These are phyloP conservation scores for Actenoides lindsayi DNA, from an alignment of 2,113 vertebrate species.

Conservation along the genomic window DNA sequence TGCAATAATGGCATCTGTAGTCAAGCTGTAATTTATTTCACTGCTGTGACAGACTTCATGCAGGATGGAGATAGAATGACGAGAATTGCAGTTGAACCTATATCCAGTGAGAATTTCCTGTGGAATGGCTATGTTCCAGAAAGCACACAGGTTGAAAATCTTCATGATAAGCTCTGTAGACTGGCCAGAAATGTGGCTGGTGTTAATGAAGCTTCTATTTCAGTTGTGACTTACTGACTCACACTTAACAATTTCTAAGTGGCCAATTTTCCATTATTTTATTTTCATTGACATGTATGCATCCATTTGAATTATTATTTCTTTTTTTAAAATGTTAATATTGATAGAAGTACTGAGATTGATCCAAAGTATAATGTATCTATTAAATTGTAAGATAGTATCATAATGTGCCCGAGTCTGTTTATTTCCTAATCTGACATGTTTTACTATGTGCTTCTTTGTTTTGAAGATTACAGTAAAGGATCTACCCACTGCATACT, in stretches of 20 bases:
- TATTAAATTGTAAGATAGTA: background rate
- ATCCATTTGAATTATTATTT: background rate
- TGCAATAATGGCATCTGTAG: conserved; percentile 81
- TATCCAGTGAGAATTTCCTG: conserved; percentile 80
- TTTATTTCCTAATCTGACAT: background rate
- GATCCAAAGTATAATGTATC: background rate
- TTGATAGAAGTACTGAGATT: background rate
- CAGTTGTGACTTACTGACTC: background rate
- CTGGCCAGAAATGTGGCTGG: background rate
- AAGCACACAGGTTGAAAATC: conserved; percentile 76
- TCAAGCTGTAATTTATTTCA: conserved; percentile 76
- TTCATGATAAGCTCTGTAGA: background rate
- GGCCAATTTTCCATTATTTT: background rate
- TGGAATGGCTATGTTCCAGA: conserved; percentile 87
- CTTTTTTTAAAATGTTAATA: background rate
- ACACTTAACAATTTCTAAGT: background rate
- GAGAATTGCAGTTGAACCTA: conserved; percentile 74
- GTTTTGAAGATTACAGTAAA: conserved; percentile 83
- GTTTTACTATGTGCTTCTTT: background rate
- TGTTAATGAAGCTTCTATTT: background rate
- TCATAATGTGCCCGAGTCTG: background rate
- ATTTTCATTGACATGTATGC: background rate
- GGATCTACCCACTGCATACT: conserved; percentile 84
- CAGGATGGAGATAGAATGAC: conserved; percentile 82
- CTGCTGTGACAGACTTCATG: conserved; percentile 81